phyloP scores from a whole-genome alignment of 2,888 invertebrate genomes.

The Autographa gamma region DNA sequence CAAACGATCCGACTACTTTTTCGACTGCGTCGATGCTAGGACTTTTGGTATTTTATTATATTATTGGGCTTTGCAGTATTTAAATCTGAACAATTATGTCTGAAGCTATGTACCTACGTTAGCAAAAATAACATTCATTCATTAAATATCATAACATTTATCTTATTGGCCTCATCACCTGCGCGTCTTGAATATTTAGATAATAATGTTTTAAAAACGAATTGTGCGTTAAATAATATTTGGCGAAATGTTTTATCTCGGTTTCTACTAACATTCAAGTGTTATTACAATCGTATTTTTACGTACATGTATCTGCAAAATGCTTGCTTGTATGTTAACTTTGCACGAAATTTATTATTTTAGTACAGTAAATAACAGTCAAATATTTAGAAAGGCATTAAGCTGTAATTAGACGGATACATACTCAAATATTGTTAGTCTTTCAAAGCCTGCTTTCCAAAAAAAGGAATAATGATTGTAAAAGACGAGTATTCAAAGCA shows the following conservation, averaged over 20 bases:
- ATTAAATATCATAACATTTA: constrained; percentile 3
- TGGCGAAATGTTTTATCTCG: background rate
- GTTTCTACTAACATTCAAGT: background rate
- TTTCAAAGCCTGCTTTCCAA: too few species aligned
- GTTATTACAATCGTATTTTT: background rate
- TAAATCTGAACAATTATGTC: too few species aligned
- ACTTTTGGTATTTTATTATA: background rate
- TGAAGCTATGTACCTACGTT: background rate
- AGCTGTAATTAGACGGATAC: too few species aligned
- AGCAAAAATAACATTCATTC: constrained; percentile 1
- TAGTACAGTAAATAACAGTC: too few species aligned
- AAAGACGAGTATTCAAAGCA: constrained; percentile 33
- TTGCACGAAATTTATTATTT: too few species aligned
- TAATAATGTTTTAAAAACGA: constrained; percentile 3
- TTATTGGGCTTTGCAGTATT: background rate
- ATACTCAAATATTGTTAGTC: too few species aligned
- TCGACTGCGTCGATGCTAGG: too few species aligned
- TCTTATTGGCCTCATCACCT: background rate
- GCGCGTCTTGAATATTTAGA: background rate
- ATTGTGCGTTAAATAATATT: constrained; percentile 4
- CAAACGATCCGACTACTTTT: too few species aligned
- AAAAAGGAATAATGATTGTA: background rate
- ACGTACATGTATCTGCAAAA: background rate
- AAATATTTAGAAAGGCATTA: too few species aligned
- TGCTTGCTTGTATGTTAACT: too few species aligned